Base-by-base conservation (phyloP, 2,888 invertebrate species). In the Cheiracanthium punctorium region DNA sequence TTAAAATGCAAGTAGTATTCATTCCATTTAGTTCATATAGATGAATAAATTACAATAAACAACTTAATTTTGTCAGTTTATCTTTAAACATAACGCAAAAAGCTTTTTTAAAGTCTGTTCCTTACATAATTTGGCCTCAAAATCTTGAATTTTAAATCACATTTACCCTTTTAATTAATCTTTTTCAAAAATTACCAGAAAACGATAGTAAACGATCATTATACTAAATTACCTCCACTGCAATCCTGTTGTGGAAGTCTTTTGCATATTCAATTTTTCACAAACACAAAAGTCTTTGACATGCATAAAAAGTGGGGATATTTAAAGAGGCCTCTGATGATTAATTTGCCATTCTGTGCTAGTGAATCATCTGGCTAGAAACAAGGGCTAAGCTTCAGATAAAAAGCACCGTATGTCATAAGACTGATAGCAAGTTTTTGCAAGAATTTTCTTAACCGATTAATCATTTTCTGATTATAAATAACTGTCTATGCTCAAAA, bases 281-380 rank as follows among this genome's bases (percentile, higher is more conserved):
- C 7, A 28, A 48, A 69, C 17, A 76, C 41, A 48, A n/a, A 14
- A 30, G 30, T 4, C 5, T 14, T 1, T 2, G 1, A 7, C n/a
- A 67, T 64, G 14, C 28, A 14, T 37, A 24, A 58, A 79, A 70
- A 41, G 43, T n/a, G 58, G 58, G 28, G 33, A 73, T n/a, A 14
- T 43, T 65, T 58, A 71, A 80, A 81, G 69, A 81, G 71, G 24
- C 2, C n/a, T n/a, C n/a, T n/a, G n/a, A n/a, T n/a, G n/a, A n/a
- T n/a, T n/a, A n/a, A n/a, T n/a, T n/a, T n/a, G n/a, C n/a, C n/a
- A n/a, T n/a, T n/a, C n/a, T n/a, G n/a, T n/a, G n/a, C n/a, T n/a
- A n/a, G n/a, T n/a, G n/a, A n/a, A n/a, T n/a, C n/a, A n/a, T n/a
- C n/a, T n/a, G n/a, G n/a, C n/a, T n/a, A n/a, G n/a, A n/a, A n/a